Conservation (phyloP, 2,888 invertebrate genomes). For the Tuberolachnus salignus region DNA sequence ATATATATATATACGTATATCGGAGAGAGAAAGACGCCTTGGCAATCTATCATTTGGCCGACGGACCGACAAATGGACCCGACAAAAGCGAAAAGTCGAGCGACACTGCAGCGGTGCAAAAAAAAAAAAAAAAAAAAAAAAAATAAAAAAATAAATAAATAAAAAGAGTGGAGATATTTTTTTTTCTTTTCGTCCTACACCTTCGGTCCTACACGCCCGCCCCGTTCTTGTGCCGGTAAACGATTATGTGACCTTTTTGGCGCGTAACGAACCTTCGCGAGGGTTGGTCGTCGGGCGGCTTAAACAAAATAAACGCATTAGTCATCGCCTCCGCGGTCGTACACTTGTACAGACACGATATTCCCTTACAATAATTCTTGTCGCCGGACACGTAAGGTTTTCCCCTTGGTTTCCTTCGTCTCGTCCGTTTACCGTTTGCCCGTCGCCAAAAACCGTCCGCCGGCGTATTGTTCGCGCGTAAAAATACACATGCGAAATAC, state of each 20-base stretch:
- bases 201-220: not conserved
- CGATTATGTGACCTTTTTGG: conserved; percentile 51
- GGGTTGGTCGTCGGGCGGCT: conserved; percentile 21
- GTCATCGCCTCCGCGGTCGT: conserved; percentile 18
- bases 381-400: conserved; percentile 21
- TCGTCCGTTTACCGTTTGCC: not conserved
- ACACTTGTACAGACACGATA: not conserved
- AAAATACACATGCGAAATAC: no score
- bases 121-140: not conserved
- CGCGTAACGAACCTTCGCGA: conserved; percentile 43
- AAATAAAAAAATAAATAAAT: conserved; percentile 12
- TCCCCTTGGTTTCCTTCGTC: not conserved
- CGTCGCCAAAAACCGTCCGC: conserved; percentile 22
- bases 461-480: no score
- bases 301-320: conserved; percentile 54
- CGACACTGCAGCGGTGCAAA: not conserved
- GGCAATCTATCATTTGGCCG: conserved; percentile 52
- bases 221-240: conserved; percentile 3
- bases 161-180: conserved; percentile 36
- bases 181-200: not conserved
- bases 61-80: conserved; percentile 53
- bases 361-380: conserved; percentile 25
- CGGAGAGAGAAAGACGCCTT: not conserved
- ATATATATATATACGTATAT: no score
- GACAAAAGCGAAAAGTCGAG: conserved; percentile 43